Base-by-base conservation (phyloP, 2,113 vertebrate genomes). In the Illadopsis cleaveri region DNA sequence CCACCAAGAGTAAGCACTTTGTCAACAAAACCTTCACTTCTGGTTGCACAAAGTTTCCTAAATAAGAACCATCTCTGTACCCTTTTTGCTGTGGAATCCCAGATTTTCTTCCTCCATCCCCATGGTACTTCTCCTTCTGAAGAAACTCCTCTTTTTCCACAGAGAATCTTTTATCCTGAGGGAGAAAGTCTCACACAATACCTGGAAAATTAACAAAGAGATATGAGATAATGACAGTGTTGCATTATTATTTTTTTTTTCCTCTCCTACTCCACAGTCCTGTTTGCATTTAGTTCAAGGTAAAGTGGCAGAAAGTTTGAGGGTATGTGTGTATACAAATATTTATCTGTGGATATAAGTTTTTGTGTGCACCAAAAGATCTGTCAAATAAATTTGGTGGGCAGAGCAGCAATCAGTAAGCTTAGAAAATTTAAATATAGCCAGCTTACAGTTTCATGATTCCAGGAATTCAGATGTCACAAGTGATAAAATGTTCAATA, bases 201-300 rank as follows among this genome's bases (percentile, higher is more conserved):
- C 6, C 57, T 60, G 27, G 15, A 54, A 79, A 81, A 50, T 71
- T 61, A 71, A 47, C n/a, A 61, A 62, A 66, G 61, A 20, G 3
- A 5, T 1, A 3, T 65, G 48, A 57, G 5, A 57, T 20, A 37
- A 53, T 12, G 22, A 2, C 14, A 81, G 24, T 23, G 16, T 9
- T 50, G 9, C 1, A 0, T 60, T 85, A 5, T 48, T 7, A 23
- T 42, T 38, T 33, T 4, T 2, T 28, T 20, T 19, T 7, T 2
- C 0, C 0, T 1, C 6, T 8, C 15, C 69, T 44, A 16, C 14
- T 60, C 16, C 42, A 28, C 11, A 61, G 40, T 61, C 6, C 7
- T 28, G 8, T 42, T 79, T 84, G 35, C 9, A 37, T 73, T 84
- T 89, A 25, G 12, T 42, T 81, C 37, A 82, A 78, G 38, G 47